Evolutionary conservation across 2,113 vertebrate species (phyloP).

Genomic region (Stegastes partitus): DNA sequence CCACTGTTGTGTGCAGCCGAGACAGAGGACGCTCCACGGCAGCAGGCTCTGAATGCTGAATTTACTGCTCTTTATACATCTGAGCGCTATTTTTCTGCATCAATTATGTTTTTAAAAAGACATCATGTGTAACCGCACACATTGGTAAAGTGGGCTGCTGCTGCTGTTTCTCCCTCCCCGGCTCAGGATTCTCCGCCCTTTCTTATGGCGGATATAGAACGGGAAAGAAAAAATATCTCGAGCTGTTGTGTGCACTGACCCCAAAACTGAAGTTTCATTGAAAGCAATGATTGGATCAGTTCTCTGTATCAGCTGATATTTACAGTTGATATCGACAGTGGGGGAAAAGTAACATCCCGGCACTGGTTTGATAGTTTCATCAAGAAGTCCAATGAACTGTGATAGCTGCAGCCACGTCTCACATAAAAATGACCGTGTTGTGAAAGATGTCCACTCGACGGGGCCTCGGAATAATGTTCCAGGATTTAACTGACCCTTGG

Average conservation of each 20-base stretch:
- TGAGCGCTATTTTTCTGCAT: constrained; percentile 32
- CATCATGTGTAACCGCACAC: neutral
- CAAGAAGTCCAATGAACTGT: constrained; percentile 38
- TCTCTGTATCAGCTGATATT: constrained; percentile 34
- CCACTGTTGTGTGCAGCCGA: constrained; percentile 36
- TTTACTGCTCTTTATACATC: constrained; percentile 49
- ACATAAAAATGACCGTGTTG: neutral
- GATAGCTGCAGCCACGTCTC: constrained; percentile 4
- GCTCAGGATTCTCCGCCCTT: neutral
- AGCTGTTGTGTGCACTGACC: constrained; percentile 7
- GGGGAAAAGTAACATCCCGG: neutral
- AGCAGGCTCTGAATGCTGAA: constrained; percentile 16
- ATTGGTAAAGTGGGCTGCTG: neutral
- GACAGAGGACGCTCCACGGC: constrained; percentile 8
- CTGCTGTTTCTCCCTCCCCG: neutral
- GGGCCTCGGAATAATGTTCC: neutral
- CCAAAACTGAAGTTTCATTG: constrained; percentile 21
- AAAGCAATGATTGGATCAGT: constrained; percentile 10
- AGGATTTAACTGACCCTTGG: constrained; percentile 1
- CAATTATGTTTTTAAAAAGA: constrained; percentile 43
- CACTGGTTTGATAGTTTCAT: constrained; percentile 33
- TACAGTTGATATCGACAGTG: constrained; percentile 6
- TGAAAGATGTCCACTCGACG: neutral
- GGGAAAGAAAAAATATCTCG: constrained; percentile 5
- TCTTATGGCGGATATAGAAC: neutral